Evolutionary conservation across 2,888 invertebrate species (phyloP), one percentile per base, ranked within the genome.

Genomic region (Cantharis rustica): DNA sequence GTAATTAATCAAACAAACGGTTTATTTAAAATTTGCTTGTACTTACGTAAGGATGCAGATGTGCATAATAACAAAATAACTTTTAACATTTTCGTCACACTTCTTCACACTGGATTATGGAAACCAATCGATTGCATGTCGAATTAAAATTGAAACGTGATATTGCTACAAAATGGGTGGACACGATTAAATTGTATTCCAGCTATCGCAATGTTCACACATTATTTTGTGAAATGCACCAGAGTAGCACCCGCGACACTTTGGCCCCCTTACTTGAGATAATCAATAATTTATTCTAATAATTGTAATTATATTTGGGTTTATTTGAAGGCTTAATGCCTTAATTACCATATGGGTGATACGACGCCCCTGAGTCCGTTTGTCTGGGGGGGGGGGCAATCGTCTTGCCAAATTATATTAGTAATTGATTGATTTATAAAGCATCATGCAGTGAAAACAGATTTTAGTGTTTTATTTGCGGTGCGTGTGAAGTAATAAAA

Each of bases 41-140:
- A 66, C 64, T 66, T 66, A 66, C 64, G 16, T 66, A 66, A 66
- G 23, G 64, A 66, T 66, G 64, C 64, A 66, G 23, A 20, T 66
- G 64, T 66, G 64, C 64, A 66, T 66, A 66, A 23, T 23, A 66
- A 66, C 64, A 66, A 23, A 66, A 66, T 66, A 20, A 66, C 64
- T 66, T 66, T 66, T 66, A 66, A 66, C 64, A 66, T 66, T 66
- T 66, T 66, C 64, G 64, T 66, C 23, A 66, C 64, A 16, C 17
- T 66, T 66, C 23, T 66, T 66, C 64, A 66, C 64, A 66, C 23
- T 47, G 47, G 7, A n/a, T 47, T 47, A 47, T 47, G 47, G 47
- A 47, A 47, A 47, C 47, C 47, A 47, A 66, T 66, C 20, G 64
- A 4, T 66, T 66, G 64, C 64, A 66, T 66, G 64, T 66, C 64